Conservation (phyloP, 2,797 vertebrate genomes). For the Percopsis omiscomaycus region DNA sequence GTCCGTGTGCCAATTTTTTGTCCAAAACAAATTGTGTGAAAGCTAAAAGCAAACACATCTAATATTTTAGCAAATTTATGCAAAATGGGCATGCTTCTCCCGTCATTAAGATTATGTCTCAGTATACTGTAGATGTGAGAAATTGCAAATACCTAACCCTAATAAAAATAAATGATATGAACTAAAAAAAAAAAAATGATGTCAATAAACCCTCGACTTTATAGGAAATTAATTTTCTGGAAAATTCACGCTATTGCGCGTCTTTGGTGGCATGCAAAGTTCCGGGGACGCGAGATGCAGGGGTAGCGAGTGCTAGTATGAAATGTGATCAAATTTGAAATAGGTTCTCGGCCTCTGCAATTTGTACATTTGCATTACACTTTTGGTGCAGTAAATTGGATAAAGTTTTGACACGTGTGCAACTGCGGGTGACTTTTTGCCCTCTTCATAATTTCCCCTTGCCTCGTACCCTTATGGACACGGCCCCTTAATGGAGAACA, state of each 20-base stretch:
- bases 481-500: slow-evolving; percentile 79
- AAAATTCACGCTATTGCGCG: slow-evolving; percentile 29
- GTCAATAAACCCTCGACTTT: slow-evolving; percentile 50
- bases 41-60: slow-evolving; percentile 33
- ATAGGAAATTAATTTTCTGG: slow-evolving; percentile 65
- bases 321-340: slow-evolving; percentile 73
- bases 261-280: slow-evolving; percentile 35
- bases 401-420: slow-evolving; percentile 64
- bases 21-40: too few relatives aligned
- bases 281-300: slow-evolving; percentile 35
- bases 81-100: slow-evolving; percentile 56
- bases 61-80: slow-evolving; percentile 63
- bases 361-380: slow-evolving; percentile 65
- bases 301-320: slow-evolving; percentile 41
- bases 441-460: slow-evolving; percentile 80
- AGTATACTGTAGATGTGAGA: slow-evolving; percentile 22
- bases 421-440: slow-evolving; percentile 65
- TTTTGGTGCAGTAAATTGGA: slow-evolving; percentile 44
- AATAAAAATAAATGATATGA: slow-evolving; percentile 33
- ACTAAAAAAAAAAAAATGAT: slow-evolving; percentile 41
- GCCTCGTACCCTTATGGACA: slow-evolving; percentile 81
- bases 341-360: slow-evolving; percentile 61
- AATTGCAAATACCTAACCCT: slow-evolving; percentile 51
- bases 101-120: slow-evolving; percentile 67
- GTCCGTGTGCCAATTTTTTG: too few relatives aligned